Conservation (phyloP, 2,113 vertebrate genomes). For the Craseonycteris thonglongyai region DNA sequence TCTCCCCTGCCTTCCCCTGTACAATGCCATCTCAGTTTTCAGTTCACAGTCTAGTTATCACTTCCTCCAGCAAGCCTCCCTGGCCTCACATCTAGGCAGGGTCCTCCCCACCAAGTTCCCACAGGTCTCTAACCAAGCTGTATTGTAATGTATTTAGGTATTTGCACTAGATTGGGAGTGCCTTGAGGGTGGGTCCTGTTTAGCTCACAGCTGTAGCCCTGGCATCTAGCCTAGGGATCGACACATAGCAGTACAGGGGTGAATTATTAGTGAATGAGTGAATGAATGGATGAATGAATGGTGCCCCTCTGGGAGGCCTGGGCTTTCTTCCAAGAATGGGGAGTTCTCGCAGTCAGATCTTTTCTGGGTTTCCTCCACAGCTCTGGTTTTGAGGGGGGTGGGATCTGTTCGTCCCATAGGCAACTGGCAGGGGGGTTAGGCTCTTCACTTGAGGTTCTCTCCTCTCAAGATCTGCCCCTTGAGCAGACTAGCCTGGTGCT, state of each 20-base stretch:
- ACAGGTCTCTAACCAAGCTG: background rate
- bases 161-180: background rate
- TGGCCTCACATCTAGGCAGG: background rate
- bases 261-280: background rate
- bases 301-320: background rate
- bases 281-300: background rate
- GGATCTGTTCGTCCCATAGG: background rate
- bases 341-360: background rate
- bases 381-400: background rate
- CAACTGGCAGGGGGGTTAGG: background rate
- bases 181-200: background rate
- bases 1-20: background rate
- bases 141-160: background rate
- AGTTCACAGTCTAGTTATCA: background rate
- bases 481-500: background rate
- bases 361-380: background rate
- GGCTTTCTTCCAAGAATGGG: background rate
- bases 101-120: background rate
- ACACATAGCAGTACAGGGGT: background rate
- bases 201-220: background rate
- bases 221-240: background rate
- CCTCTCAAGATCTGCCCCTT: background rate
- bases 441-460: background rate
- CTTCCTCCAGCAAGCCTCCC: background rate
- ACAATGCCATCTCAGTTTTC: background rate